Evolutionary conservation across 2,888 invertebrate species (phyloP).

Genomic region (Cenopis cana): DNA sequence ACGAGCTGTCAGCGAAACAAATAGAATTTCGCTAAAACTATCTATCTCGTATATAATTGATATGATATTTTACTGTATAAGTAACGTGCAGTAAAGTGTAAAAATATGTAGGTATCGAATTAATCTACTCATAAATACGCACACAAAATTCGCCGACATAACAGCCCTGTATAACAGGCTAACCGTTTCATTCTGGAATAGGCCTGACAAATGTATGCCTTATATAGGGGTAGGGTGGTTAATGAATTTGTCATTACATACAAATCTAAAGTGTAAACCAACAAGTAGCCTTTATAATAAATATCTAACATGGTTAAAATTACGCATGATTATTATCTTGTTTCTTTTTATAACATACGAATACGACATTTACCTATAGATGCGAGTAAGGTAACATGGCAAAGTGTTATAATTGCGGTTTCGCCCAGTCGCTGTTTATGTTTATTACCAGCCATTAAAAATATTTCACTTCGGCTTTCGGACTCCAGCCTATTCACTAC

Average conservation of each 20-base stretch:
- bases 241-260: too few species aligned
- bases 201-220: too few species aligned
- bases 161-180: too few species aligned
- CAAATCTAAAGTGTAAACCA: background rate
- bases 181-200: too few species aligned
- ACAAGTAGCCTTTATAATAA: background rate
- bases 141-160: too few species aligned
- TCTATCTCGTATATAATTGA: background rate
- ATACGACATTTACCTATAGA: background rate
- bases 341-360: background rate
- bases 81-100: too few species aligned
- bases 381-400: background rate
- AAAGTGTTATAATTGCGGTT: slow-evolving; percentile 18
- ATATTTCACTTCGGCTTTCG: slow-evolving; percentile 22
- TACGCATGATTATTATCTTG: background rate
- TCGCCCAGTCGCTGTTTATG: slow-evolving; percentile 7
- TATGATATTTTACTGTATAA: too few species aligned
- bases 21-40: background rate
- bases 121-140: too few species aligned
- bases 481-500: slow-evolving; percentile 4
- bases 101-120: too few species aligned
- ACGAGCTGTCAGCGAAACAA: background rate
- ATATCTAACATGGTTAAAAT: background rate
- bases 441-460: slow-evolving; percentile 37
- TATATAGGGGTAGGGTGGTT: too few species aligned